Percentiles rank a stretch among this genome's conserved stretches.
Conservation (phyloP, 2,113 vertebrate species). For the Psettodes erumei region DNA sequence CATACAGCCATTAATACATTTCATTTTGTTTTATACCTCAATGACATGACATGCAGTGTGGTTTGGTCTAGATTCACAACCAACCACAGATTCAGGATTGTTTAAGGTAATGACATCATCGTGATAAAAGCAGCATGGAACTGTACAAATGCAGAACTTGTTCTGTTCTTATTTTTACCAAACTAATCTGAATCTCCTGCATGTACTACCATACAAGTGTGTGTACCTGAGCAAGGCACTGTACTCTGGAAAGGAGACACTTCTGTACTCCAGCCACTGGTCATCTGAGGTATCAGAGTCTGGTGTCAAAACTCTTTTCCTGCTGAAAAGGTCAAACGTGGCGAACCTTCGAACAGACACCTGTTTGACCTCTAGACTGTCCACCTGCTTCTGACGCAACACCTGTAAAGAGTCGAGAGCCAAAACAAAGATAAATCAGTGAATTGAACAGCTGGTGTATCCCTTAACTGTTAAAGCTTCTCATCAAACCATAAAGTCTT, state of each 20-base stretch:
- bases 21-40: neutral
- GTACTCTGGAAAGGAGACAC: constrained; percentile 89
- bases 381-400: constrained; percentile 87
- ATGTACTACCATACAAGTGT: neutral
- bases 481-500: neutral
- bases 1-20: neutral
- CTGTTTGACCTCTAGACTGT: constrained; percentile 86
- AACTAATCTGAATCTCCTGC: constrained; percentile 1
- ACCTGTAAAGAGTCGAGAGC: constrained; percentile 83
- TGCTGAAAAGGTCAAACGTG: constrained; percentile 91
- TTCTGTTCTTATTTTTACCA: neutral
- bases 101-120: neutral
- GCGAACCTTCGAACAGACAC: constrained; percentile 93
- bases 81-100: neutral
- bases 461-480: neutral
- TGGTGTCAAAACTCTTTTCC: constrained; percentile 71
- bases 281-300: constrained; percentile 79
- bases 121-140: neutral
- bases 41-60: neutral
- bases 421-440: neutral
- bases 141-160: neutral
- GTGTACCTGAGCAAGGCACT: constrained; percentile 90
- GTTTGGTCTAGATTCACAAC: neutral
- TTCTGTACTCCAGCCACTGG: constrained; percentile 91
- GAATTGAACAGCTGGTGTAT: neutral